A percentile compares a stretch with the other conserved stretches of the same genome.
Evolutionary conservation across 2,888 invertebrate genomes (phyloP).

Genomic region (Ophion ventricosus): DNA sequence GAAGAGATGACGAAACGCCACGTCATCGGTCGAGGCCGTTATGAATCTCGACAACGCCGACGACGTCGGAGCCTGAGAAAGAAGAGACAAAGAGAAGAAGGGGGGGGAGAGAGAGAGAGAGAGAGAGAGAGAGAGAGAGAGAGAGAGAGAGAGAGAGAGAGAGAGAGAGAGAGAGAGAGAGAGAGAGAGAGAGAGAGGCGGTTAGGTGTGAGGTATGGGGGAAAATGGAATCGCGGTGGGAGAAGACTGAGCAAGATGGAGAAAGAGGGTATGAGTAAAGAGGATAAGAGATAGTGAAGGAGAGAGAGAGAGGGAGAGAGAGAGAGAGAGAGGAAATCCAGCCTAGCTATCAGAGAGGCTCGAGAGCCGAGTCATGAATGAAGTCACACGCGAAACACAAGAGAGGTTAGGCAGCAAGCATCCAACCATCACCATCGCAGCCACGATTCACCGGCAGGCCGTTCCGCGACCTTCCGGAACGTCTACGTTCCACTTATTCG

Average conservation of each 20-base stretch:
- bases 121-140: conserved; percentile 9
- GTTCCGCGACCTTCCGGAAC: conserved; percentile 75
- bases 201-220: neutral
- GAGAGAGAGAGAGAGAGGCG: conserved; percentile 46
- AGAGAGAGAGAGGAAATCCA: conserved; percentile 44
- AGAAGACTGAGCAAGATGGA: conserved; percentile 42
- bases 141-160: neutral
- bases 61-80: conserved; percentile 33
- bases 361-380: conserved; percentile 70
- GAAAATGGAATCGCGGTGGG: conserved; percentile 2
- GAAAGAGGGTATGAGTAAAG: neutral
- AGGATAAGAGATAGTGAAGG: conserved; percentile 46
- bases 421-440: conserved; percentile 46
- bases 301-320: conserved; percentile 62
- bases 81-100: conserved; percentile 4
- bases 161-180: conserved; percentile 53
- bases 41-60: conserved; percentile 67
- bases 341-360: conserved; percentile 59
- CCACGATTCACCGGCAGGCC: conserved; percentile 57
- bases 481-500: conserved; percentile 72
- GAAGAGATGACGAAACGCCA: conserved; percentile 73
- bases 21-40: conserved; percentile 75
- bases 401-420: conserved; percentile 57
- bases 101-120: conserved; percentile 1
- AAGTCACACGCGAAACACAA: conserved; percentile 67